Percentiles rank a stretch among this genome's conserved stretches.
phyloP scores from a whole-genome alignment of 1,140 invertebrate genomes.

The Gonioctena quinquepunctata region DNA sequence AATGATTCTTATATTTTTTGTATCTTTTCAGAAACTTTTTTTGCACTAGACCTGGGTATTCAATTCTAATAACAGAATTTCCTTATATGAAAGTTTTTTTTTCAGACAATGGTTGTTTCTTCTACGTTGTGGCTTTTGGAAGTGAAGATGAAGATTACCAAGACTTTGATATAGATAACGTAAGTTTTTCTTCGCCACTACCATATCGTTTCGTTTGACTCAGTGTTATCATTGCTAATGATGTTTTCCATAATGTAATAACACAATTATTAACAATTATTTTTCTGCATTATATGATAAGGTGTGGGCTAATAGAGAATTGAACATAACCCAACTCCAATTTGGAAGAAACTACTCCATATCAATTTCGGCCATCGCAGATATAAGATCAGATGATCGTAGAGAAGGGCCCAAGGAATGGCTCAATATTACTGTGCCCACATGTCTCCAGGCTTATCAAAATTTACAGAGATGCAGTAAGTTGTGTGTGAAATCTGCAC shows the following conservation, averaged over 20 bases:
- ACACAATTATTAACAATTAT: background rate
- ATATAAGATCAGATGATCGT: background rate
- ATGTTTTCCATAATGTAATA: background rate
- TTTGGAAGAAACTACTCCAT: conserved; percentile 21
- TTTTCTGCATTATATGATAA: conserved; percentile 10
- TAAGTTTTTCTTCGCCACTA: background rate
- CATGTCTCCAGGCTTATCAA: conserved; percentile 48
- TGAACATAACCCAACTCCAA: conserved; percentile 9
- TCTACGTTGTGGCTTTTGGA: background rate
- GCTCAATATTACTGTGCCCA: conserved; percentile 30
- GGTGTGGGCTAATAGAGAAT: background rate
- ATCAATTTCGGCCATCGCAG: background rate
- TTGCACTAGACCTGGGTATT: background rate
- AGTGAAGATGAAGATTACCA: conserved; percentile 3
- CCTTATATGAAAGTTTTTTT: no score
- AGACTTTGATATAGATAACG: background rate
- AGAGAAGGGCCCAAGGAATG: conserved; percentile 18
- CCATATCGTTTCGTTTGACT: no score
- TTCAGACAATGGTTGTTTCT: conserved; percentile 1
- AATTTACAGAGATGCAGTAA: conserved; percentile 51
- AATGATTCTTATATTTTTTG: background rate
- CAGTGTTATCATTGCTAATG: no score
- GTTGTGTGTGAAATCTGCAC: no score
- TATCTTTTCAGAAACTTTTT: background rate
- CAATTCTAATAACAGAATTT: no score